Base-by-base conservation (phyloP, 2,888 invertebrate species). In the Apodemia mormo region DNA sequence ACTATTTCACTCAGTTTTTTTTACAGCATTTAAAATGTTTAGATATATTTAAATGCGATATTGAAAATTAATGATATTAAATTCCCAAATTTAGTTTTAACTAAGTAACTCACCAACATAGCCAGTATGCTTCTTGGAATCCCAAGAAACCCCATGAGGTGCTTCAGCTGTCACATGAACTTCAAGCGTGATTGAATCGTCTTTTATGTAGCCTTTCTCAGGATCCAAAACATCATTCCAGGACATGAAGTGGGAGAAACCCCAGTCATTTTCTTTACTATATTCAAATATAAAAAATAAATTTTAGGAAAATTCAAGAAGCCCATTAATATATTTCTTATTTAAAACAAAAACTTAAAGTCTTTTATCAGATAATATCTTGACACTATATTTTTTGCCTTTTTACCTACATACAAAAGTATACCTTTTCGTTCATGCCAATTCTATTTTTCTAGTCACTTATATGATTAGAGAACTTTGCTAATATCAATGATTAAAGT, bases 81-180 rank as follows among this genome's bases (percentile, higher is more conserved):
- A 3, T 14, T 49, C 14, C 1, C 3, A 49, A 14, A 49, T 49
- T 14, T 14, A 14, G 14, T 4, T 49, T 49, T 30, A 52, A 29
- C 52, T 1, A 58, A 9, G 61, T n/a, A 45, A 81, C 93, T 85
- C 75, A 93, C 95, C 95, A 73, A 95, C 95, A 86, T 95, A 96
- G 69, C 96, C 96, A 14, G 99, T 99, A 87, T 99, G 99, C 86
- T 99, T 99, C 93, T 99, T 99, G 37, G 99, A 99, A 90, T 99
- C 99, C 99, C 99, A 99, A 49, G 98, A 97, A 8, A 96, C 97
- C n/a, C 98, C 98, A 81, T 98, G 98, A 1, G 98, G 98, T 10
- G 97, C 97, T 89, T 98, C 98, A 0, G 98, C 98, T 66, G 95
- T 94, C 9, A 98, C 97, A 82, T 97, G 96, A 30, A 97, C 97